Evolutionary conservation across 2,888 invertebrate genomes (phyloP), one percentile per base, ranked within the genome.

Genomic region (Microctonus hyperodae): DNA sequence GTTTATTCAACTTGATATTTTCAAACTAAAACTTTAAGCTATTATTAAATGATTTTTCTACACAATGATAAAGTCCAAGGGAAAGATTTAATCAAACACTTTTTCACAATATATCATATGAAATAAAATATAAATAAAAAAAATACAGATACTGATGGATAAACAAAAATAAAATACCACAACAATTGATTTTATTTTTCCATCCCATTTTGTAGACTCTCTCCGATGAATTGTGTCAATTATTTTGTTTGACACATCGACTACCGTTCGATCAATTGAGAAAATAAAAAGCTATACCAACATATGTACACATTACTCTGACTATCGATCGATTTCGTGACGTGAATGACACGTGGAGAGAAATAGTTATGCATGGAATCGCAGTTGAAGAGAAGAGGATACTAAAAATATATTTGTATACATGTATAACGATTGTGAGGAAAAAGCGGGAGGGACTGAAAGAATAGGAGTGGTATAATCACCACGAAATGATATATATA

Each of bases 111-210:
- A 16, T 3, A 44, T 20, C 6, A 44, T 3, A 44, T 16, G 6
- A 16, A 6, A 44, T 6, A n/a, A n/a, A n/a, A n/a, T n/a, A 37
- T 37, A 13, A 37, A 37, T n/a, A 6, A 44, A 44, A 7, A n/a
- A 44, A 7, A 16, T 16, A 16, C 16, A 44, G 5, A 40, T 44
- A 3, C 6, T 16, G 5, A 44, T n/a, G 16, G n/a, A 44, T 20
- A 7, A 44, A 16, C n/a, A 37, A n/a, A n/a, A 44, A 44, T 20
- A 44, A n/a, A 44, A 44, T 70, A 74, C 72, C 74, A 31, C 69
- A 73, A 51, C 70, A 74, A 72, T 63, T 73, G 25, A 73, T 44
- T 50, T 73, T 72, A 64, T 69, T 67, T 13, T 60, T 66, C 74
- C 74, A 74, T 48, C 72, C 71, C 74, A 74, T 73, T 16, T 55